Conservation (phyloP, 2,113 vertebrate genomes). For the Talpa occidentalis region DNA sequence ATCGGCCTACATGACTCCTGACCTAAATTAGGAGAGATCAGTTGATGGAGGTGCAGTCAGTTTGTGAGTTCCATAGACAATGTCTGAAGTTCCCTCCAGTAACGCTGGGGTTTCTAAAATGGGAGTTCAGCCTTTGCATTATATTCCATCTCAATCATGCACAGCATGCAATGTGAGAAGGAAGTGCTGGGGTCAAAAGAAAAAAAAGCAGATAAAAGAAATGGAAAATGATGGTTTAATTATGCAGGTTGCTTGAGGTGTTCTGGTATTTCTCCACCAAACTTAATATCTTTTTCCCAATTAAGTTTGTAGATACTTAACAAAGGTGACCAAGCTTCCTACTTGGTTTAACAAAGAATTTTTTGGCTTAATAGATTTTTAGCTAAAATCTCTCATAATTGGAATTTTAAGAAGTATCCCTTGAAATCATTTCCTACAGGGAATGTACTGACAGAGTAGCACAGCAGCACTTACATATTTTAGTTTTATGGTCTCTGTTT, state of each 20-base stretch:
- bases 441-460: background rate
- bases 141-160: background rate
- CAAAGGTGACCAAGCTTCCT: slow-evolving; percentile 64
- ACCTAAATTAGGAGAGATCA: background rate
- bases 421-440: background rate
- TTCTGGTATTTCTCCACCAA: slow-evolving; percentile 62
- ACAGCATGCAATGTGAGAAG: background rate
- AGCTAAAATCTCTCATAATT: slow-evolving; percentile 65
- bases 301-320: slow-evolving; percentile 65
- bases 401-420: background rate
- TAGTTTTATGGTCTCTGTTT: slow-evolving; percentile 70
- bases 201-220: background rate
- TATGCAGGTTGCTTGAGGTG: slow-evolving; percentile 52
- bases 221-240: background rate
- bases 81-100: background rate
- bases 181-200: slow-evolving; percentile 23
- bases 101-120: background rate
- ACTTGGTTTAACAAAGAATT: background rate
- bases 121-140: background rate
- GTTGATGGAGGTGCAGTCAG: background rate
- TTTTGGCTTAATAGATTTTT: slow-evolving; percentile 62
- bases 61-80: background rate
- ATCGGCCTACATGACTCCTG: background rate
- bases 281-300: slow-evolving; percentile 54
- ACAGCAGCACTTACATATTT: background rate